Evolutionary conservation across 2,888 invertebrate species (phyloP).

Genomic region (Rotaria magnacalcarata): DNA sequence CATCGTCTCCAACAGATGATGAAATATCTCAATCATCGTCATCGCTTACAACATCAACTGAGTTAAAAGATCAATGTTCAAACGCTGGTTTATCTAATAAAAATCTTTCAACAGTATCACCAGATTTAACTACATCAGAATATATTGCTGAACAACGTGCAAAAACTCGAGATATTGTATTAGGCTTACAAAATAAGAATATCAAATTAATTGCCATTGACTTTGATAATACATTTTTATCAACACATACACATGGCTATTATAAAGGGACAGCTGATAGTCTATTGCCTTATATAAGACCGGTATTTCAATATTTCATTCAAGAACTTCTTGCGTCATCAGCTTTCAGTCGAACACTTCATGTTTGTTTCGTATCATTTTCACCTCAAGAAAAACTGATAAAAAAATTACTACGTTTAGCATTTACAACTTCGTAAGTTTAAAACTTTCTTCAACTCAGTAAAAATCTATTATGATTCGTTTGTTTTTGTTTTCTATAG

Average conservation of each 20-base stretch:
- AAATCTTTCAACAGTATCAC: neutral
- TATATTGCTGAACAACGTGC: neutral
- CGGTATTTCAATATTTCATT: slow-evolving; percentile 39
- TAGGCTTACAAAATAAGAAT: slow-evolving; percentile 13
- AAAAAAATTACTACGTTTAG: slow-evolving; percentile 40
- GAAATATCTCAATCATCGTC: neutral
- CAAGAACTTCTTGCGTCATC: slow-evolving; percentile 35
- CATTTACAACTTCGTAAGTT: slow-evolving; percentile 33
- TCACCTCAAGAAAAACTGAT: slow-evolving; percentile 45
- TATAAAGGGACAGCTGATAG: slow-evolving; percentile 42
- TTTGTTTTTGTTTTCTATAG: neutral
- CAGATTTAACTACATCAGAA: neutral
- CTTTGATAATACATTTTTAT: slow-evolving; percentile 45
- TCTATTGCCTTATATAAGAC: slow-evolving; percentile 40
- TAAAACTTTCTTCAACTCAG: neutral
- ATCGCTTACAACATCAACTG: neutral
- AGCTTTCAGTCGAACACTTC: neutral
- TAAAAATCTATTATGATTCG: neutral
- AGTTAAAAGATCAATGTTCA: neutral
- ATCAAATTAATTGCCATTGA: slow-evolving; percentile 46
- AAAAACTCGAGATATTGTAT: neutral
- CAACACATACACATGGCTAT: slow-evolving; percentile 44
- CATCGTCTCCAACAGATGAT: neutral
- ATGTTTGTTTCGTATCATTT: slow-evolving; percentile 44
- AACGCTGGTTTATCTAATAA: neutral